Percentiles rank a stretch among this genome's conserved stretches.
Conservation (phyloP, 2,797 vertebrate genomes). For the Monodelphis domestica region DNA sequence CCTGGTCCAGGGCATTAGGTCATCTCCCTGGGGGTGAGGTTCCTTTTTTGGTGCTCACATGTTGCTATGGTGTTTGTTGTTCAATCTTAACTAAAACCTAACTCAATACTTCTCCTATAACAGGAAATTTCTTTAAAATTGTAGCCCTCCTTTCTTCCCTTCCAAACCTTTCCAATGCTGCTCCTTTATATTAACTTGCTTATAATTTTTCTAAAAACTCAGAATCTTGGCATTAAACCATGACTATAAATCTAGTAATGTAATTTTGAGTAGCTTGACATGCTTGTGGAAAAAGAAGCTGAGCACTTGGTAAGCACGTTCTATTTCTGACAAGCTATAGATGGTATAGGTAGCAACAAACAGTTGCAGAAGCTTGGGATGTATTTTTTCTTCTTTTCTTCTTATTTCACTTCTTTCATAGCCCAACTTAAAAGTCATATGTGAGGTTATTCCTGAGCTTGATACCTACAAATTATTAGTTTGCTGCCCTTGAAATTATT, state of each 20-base stretch:
- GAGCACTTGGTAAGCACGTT: slow-evolving; percentile 22
- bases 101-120: neutral
- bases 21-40: neutral
- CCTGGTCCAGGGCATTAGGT: neutral
- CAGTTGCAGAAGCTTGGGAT: neutral
- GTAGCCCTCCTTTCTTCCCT: neutral
- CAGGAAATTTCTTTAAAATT: slow-evolving; percentile 34
- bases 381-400: neutral
- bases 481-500: neutral
- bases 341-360: slow-evolving; percentile 48
- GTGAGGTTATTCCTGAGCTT: neutral
- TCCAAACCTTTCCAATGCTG: neutral
- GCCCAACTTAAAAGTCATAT: neutral
- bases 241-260: neutral
- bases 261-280: neutral
- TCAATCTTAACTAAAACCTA: neutral
- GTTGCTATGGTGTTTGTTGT: neutral
- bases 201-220: slow-evolving; percentile 33
- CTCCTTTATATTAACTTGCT: neutral
- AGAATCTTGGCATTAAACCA: slow-evolving; percentile 38
- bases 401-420: neutral
- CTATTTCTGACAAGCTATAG: slow-evolving; percentile 58
- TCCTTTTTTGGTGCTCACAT: neutral
- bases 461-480: neutral
- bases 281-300: slow-evolving; percentile 21